Base-by-base conservation (phyloP, 2,797 vertebrate genomes). In the Parotocinclus haroldoi region DNA sequence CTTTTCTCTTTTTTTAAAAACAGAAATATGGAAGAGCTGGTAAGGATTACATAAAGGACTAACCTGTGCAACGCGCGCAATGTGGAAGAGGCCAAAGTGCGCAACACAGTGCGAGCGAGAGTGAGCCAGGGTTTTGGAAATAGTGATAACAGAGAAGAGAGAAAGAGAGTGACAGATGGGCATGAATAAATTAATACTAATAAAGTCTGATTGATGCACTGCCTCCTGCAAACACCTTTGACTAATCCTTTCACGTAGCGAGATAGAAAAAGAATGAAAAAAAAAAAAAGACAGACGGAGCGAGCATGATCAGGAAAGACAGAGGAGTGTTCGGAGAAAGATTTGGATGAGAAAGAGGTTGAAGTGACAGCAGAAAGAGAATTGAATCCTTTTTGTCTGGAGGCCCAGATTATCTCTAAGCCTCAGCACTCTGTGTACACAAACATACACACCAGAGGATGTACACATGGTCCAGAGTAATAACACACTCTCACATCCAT, bases 131-230 rank as follows among this genome's bases (percentile, higher is more conserved):
- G 63, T 66, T 48, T 45, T 58, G 69, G 44, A 73, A 69, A 69
- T 63, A 53, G 38, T 39, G 71, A 63, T 66, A 62, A 62, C 49
- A 49, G 58, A 50, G 69, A 54, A 76, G 10, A 68, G 50, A 52
- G 68, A 39, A 27, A 74, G 71, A 39, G 76, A 78, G 53, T 80
- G 78, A 84, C 88, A 90, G 84, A 87, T 85, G 85, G 83, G 77
- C 77, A 77, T 85, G 87, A 87, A 91, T 88, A 88, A 81, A 90
- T 91, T 88, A 86, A 88, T 88, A 80, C 79, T 89, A 88, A 91
- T 88, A 79, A 86, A 85, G 82, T 81, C 81, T 89, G 87, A 88
- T 80, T 83, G 83, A 86, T 84, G 82, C 80, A 74, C 73, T 71
- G 73, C 81, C 83, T 85, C 86, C 82, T 82, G 86, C 80, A 84